Evolutionary conservation across 2,888 invertebrate species (phyloP), one percentile per base, ranked within the genome.

Genomic region (Noctua pronuba): DNA sequence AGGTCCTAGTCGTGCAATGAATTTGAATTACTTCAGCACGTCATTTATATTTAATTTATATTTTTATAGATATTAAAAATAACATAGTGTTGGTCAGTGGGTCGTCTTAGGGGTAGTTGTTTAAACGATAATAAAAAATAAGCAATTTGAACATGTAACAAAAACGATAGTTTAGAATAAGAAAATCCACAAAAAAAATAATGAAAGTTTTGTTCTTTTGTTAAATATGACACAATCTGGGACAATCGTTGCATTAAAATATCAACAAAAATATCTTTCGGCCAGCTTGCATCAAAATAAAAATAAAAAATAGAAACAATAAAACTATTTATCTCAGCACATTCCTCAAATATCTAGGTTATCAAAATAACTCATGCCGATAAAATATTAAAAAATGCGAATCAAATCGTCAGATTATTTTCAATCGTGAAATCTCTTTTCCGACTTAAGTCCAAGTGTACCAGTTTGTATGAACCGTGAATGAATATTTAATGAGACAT

Each of bases 351-450:
- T 71, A 77, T 46, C 52, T 52, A 44, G 13, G 65, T 60, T 64
- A 81, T 83, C 65, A 41, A 55, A 67, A 77, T 69, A 38, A 55
- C 16, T 62, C 70, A 67, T 46, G 46, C 55, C 28, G 67, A 79
- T 83, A 78, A 80, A 78, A 81, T 67, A 16, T 62, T 62, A 18
- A 83, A 80, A 83, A 83, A 78, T 77, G 84, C 84, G 60, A 49
- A 72, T 62, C 84, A 46, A 84, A 83, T 80, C 62, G 13, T 31
- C 24, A 28, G 28, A 67, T 83, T 77, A 67, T 46, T 83, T 52
- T 58, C 35, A 82, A 60, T 16, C 13, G 7, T 21, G 16, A 28
- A 28, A 76, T 60, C 16, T 35, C 1, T n/a, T 52, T 35, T 62
- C 38, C 11, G 21, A 58, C 4, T 31, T 41, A 28, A 3, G 7